Conservation (phyloP, 2,113 vertebrate species). For the Furnarius figulus region DNA sequence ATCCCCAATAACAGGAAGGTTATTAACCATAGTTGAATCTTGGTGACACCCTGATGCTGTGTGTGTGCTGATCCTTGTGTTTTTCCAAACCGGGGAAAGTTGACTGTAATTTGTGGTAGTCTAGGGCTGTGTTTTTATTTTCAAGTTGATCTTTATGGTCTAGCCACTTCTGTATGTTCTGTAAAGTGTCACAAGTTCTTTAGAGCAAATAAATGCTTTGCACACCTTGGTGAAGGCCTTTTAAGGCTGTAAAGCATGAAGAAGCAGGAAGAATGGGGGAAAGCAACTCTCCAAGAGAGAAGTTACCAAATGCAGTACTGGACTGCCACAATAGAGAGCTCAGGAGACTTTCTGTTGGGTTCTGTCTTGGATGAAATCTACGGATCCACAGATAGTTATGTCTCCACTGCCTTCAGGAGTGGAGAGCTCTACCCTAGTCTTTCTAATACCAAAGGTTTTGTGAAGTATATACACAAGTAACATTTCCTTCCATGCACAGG, state of each 20-base stretch:
- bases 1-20: not conserved
- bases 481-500: conserved; percentile 29
- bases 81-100: not conserved
- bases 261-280: not conserved
- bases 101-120: not conserved
- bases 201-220: not conserved
- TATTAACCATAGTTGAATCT: not conserved
- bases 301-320: not conserved
- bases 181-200: not conserved
- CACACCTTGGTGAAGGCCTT: not conserved
- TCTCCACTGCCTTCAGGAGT: not conserved
- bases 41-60: not conserved
- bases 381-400: not conserved
- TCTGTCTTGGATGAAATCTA: not conserved
- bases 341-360: not conserved
- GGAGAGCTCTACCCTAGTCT: not conserved
- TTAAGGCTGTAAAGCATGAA: not conserved
- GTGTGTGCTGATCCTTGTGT: not conserved
- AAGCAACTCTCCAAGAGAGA: not conserved
- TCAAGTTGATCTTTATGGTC: not conserved
- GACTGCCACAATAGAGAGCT: not conserved
- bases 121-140: not conserved
- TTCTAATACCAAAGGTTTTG: not conserved
- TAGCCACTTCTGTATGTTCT: not conserved
- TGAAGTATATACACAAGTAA: not conserved